Percentiles rank a stretch among this genome's conserved stretches.
Evolutionary conservation across 2,888 invertebrate species (phyloP).

Genomic region (Stratiomys singularior): DNA sequence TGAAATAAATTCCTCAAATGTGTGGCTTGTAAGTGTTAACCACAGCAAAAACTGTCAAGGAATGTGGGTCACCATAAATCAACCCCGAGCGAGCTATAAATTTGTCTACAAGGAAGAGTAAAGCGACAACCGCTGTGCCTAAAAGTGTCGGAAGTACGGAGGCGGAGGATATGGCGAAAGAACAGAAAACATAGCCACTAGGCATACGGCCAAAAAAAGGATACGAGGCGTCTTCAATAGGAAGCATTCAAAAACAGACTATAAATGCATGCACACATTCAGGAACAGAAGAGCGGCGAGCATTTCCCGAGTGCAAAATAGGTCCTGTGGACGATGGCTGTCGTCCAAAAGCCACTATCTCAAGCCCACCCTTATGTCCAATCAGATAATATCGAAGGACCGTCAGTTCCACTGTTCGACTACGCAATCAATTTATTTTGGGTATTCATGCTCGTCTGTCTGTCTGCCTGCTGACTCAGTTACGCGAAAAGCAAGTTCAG

Average conservation of each 20-base stretch:
- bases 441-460: constrained; percentile 29
- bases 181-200: neutral
- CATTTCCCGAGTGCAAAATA: constrained; percentile 28
- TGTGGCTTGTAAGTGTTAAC: constrained; percentile 24
- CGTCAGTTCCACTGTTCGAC: constrained; percentile 18
- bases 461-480: constrained; percentile 29
- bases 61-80: constrained; percentile 45
- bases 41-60: constrained; percentile 29
- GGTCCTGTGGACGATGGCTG: neutral
- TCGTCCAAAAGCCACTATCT: neutral
- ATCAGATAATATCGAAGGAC: neutral
- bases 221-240: neutral
- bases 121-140: neutral
- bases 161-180: neutral
- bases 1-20: constrained; percentile 43
- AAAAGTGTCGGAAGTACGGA: neutral
- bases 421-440: constrained; percentile 34
- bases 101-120: constrained; percentile 44
- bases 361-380: neutral
- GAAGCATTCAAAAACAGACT: neutral
- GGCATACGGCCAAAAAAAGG: neutral
- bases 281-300: neutral
- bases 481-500: neutral
- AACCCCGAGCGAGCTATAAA: constrained; percentile 35
- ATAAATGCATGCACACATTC: neutral